A percentile compares a stretch with the other conserved stretches of the same genome.
These are phyloP conservation scores for Psittacara wagleri DNA, from an alignment of 2,113 vertebrate genomes.

Conservation along the genomic window DNA sequence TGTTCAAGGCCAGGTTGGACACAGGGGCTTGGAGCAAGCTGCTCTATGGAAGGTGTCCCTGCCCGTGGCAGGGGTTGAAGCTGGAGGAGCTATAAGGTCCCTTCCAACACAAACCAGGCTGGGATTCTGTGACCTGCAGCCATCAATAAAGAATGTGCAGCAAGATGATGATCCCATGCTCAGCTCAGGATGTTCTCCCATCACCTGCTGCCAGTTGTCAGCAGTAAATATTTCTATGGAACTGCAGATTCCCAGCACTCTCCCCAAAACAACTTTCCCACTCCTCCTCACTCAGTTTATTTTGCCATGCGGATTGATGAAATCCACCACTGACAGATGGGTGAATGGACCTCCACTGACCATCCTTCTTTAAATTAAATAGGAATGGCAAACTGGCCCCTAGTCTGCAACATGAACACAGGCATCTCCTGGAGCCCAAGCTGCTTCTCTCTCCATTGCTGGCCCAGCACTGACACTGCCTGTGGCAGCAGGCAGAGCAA, in stretches of 20 bases:
- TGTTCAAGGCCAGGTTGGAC: no score
- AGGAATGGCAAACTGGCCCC: neutral
- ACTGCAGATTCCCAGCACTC: neutral
- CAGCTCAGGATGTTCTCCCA: neutral
- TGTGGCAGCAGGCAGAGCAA: neutral
- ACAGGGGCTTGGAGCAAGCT: neutral
- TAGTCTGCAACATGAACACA: neutral
- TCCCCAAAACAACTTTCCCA: neutral
- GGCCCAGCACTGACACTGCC: neutral
- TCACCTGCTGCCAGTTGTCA: neutral
- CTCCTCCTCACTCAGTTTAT: neutral
- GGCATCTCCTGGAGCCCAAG: neutral
- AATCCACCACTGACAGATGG: neutral
- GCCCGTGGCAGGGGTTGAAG: accelerated
- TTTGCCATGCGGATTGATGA: neutral
- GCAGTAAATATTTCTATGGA: neutral
- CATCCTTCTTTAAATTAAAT: neutral
- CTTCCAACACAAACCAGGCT: neutral
- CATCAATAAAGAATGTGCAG: neutral
- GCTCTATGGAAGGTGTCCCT: neutral
- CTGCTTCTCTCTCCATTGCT: neutral
- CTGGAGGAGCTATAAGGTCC: neutral
- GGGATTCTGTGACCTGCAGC: neutral
- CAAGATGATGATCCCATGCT: neutral
- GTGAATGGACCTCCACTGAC: neutral